Evolutionary conservation across 2,797 vertebrate genomes (phyloP), one percentile per base, ranked within the genome.

Genomic region (Pangasius macronema): DNA sequence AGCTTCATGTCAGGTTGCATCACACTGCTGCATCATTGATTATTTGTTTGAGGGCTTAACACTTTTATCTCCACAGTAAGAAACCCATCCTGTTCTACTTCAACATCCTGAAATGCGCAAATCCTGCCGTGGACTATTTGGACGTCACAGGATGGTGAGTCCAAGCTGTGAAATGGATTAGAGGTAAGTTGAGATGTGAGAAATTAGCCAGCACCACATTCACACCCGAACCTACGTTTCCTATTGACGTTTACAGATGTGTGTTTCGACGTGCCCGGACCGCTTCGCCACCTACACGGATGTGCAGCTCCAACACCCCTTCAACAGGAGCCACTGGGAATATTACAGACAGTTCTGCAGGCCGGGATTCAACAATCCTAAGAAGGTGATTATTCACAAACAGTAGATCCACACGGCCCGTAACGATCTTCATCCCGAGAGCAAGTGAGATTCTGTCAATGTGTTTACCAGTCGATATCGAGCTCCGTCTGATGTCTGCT

Each of bases 81-180:
- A 98, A 97, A 93, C 94, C 95, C 46, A 91, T 97, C 93, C 94
- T 99, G 81, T 98, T 99, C 96, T 97, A 98, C 91, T 98, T 98
- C 92, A 98, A 98, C 93, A 95, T 97, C 90, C 91, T 99, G 83
- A 96, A 96, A 94, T 99, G 98, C 95, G 95, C 96, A 88, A 97
- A 92, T 91, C 96, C 97, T 0, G 80, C 95, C 0, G 93, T n/a
- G n/a, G n/a, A n/a, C n/a, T n/a, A n/a, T n/a, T n/a, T n/a, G n/a
- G n/a, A n/a, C n/a, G n/a, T n/a, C n/a, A n/a, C n/a, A n/a, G n/a
- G n/a, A n/a, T n/a, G n/a, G n/a, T n/a, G n/a, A n/a, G n/a, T n/a
- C n/a, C n/a, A n/a, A n/a, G n/a, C n/a, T n/a, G n/a, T n/a, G n/a
- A n/a, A n/a, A n/a, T n/a, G n/a, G n/a, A n/a, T n/a, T n/a, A n/a